Percentiles rank a stretch among this genome's conserved stretches.
These are phyloP conservation scores for Pilophorus perplexus DNA, from an alignment of 2,888 invertebrate genomes.

Conservation along the genomic window DNA sequence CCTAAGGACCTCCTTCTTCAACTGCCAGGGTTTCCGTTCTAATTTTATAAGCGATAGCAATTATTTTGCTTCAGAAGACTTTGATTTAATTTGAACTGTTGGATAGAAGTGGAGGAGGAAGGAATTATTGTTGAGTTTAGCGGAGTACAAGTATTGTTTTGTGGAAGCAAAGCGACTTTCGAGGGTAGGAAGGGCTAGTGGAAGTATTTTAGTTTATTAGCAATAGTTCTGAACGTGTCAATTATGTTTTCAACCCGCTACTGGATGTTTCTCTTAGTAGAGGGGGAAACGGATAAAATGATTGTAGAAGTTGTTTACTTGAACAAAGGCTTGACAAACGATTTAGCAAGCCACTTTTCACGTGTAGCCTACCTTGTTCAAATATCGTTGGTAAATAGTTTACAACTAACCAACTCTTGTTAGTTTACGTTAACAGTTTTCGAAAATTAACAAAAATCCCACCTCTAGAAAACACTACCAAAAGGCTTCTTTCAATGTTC, in stretches of 20 bases:
- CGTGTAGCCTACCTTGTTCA: no score
- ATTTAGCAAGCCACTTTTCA: no score
- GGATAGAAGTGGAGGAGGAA: slow-evolving; percentile 25
- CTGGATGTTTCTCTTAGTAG: slow-evolving; percentile 10
- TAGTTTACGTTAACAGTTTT: no score
- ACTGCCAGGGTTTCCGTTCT: slow-evolving; percentile 18
- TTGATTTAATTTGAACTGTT: slow-evolving; percentile 26
- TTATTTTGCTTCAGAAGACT: slow-evolving; percentile 14
- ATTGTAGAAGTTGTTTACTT: slow-evolving; percentile 16
- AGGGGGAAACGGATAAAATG: slow-evolving; percentile 3
- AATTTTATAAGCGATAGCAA: slow-evolving; percentile 27
- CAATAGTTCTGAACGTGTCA: not conserved
- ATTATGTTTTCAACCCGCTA: slow-evolving; percentile 1
- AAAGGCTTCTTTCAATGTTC: no score
- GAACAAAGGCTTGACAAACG: slow-evolving; percentile 1
- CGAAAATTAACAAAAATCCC: no score
- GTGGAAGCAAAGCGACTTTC: slow-evolving; percentile 12
- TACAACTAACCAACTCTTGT: no score
- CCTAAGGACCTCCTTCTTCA: not conserved
- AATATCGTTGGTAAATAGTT: no score
- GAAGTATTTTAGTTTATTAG: slow-evolving; percentile 13
- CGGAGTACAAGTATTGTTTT: slow-evolving; percentile 23
- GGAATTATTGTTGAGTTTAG: slow-evolving; percentile 19
- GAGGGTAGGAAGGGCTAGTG: slow-evolving; percentile 15
- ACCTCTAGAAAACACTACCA: no score